Evolutionary conservation across 2,888 invertebrate species (phyloP).

Genomic region (Coecobrya sp.): DNA sequence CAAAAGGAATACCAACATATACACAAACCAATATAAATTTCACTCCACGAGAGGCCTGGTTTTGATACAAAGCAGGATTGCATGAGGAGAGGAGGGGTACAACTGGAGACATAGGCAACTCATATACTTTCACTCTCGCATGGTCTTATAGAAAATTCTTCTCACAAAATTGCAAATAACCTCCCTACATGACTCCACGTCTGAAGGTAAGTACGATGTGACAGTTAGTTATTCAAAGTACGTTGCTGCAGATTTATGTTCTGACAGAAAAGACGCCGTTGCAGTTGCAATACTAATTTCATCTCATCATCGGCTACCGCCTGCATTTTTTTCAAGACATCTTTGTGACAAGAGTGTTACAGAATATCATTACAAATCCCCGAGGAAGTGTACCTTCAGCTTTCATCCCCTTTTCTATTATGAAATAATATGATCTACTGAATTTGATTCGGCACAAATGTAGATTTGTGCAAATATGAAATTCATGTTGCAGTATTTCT

Average conservation of each 20-base stretch:
- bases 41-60: not conserved
- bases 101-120: too few relatives aligned
- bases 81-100: too few relatives aligned
- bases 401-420: not conserved
- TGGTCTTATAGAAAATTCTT: constrained; percentile 14
- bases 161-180: constrained; percentile 37
- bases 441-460: too few relatives aligned
- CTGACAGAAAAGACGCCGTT: not conserved
- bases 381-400: not conserved
- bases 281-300: constrained; percentile 42
- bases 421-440: not conserved
- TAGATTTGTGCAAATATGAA: too few relatives aligned
- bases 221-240: constrained; percentile 34
- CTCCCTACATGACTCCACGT: constrained; percentile 41
- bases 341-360: not conserved
- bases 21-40: not conserved
- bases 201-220: constrained; percentile 23
- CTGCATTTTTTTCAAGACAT: constrained; percentile 1
- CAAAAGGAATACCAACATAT: not conserved
- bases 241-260: constrained; percentile 32
- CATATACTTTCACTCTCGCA: not conserved
- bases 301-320: not conserved
- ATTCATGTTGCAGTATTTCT: too few relatives aligned
- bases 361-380: constrained; percentile 23
- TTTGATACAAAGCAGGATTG: constrained; percentile 3